phyloP scores from a whole-genome alignment of 2,797 vertebrate genomes.

The Hemibagrus guttatus region DNA sequence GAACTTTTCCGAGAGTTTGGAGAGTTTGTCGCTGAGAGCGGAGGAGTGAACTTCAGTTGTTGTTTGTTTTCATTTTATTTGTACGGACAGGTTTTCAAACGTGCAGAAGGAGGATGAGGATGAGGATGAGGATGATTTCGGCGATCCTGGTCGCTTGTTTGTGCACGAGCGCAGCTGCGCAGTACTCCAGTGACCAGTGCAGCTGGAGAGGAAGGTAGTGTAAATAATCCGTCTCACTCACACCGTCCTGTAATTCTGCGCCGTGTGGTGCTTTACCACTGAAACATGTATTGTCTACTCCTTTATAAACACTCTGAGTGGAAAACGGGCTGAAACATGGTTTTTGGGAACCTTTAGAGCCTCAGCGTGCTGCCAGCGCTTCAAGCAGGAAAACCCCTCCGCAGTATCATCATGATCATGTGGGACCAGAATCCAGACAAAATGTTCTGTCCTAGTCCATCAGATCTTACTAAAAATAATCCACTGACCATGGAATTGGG shows the following conservation, averaged over 20 bases:
- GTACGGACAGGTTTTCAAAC: too few relatives aligned
- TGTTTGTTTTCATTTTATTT: neutral
- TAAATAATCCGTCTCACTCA: neutral
- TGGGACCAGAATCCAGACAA: neutral
- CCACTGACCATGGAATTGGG: too few relatives aligned
- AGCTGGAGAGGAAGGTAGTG: constrained; percentile 90
- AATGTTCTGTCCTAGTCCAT: neutral
- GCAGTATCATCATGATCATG: neutral
- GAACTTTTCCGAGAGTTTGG: neutral
- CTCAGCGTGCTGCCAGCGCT: neutral
- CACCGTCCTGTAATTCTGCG: neutral
- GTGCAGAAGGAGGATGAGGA: neutral
- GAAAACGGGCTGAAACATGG: too few relatives aligned
- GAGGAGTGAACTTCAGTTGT: neutral
- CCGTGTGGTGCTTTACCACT: neutral
- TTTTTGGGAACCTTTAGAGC: too few relatives aligned
- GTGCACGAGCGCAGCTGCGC: constrained; percentile 69
- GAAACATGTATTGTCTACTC: neutral
- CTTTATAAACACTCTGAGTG: neutral
- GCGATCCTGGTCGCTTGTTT: constrained; percentile 64
- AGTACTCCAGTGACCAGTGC: constrained; percentile 91
- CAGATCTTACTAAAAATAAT: neutral
- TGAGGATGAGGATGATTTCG: constrained; percentile 18
- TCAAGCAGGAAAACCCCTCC: neutral
- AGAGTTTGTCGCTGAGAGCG: neutral